These are phyloP conservation scores for Rhingia campestris DNA, from an alignment of 2,888 invertebrate genomes.

Conservation along the genomic window DNA sequence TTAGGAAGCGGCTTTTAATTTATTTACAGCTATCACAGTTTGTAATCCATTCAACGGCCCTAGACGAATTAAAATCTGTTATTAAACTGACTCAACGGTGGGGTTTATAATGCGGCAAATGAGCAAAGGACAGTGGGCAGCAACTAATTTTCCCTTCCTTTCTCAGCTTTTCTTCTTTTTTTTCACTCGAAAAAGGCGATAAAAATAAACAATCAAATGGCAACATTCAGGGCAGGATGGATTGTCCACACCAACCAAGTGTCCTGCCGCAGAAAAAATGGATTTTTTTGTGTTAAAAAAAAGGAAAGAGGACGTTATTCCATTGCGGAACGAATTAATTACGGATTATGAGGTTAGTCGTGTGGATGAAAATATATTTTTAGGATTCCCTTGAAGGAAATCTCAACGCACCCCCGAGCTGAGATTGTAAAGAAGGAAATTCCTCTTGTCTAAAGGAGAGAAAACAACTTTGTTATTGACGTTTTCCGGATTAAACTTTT, in stretches of 20 bases:
- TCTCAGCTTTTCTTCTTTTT: conserved; percentile 1
- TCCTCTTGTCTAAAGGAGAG: conserved; percentile 28
- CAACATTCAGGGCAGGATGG: conserved; percentile 40
- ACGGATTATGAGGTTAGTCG: conserved; percentile 72
- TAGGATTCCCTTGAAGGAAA: conserved; percentile 17
- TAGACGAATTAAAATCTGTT: conserved; percentile 44
- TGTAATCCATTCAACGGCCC: conserved; percentile 31
- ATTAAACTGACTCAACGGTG: conserved; percentile 35
- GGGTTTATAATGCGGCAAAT: conserved; percentile 63
- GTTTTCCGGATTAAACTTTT: conserved; percentile 34
- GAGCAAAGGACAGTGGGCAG: conserved; percentile 27
- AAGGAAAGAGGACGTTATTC: conserved; percentile 36
- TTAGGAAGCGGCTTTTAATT: conserved; percentile 27
- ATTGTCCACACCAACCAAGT: conserved; percentile 27
- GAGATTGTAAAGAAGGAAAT: conserved; percentile 12
- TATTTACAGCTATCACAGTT: conserved; percentile 28
- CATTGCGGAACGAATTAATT: conserved; percentile 72
- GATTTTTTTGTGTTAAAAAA: neutral
- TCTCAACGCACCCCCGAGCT: conserved; percentile 2
- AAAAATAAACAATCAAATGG: conserved; percentile 48
- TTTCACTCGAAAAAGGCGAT: neutral
- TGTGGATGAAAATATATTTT: conserved; percentile 62
- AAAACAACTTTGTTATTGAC: conserved; percentile 51
- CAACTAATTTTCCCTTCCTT: conserved; percentile 42
- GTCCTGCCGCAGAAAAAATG: conserved; percentile 17